phyloP scores from a whole-genome alignment of 2,797 vertebrate genomes.

The Notolabrus celidotus region DNA sequence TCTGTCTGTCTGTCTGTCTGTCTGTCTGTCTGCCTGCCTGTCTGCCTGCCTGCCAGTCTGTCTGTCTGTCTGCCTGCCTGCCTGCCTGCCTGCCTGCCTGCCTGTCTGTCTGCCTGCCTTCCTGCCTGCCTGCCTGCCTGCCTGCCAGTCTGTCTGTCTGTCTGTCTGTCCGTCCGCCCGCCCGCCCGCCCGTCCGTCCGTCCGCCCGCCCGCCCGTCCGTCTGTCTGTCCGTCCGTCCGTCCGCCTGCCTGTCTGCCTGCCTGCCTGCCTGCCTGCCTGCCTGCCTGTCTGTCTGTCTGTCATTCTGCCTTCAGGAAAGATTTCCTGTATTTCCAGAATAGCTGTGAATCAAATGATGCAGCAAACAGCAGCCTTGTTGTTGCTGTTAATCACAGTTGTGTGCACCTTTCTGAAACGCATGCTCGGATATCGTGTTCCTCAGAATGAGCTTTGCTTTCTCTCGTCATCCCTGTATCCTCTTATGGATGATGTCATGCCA shows the following conservation, averaged over 20 bases:
- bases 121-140: no score
- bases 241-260: no score
- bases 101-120: not conserved
- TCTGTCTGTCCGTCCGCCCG: constrained; percentile 3
- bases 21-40: constrained; percentile 1
- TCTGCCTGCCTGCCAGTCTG: not conserved
- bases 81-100: no score
- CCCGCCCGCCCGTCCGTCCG: no score
- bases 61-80: constrained; percentile 6
- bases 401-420: constrained; percentile 13
- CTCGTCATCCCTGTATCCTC: constrained; percentile 4
- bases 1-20: not conserved
- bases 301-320: constrained; percentile 5
- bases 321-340: not conserved
- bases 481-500: constrained; percentile 14
- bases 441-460: constrained; percentile 3
- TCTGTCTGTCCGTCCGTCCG: no score
- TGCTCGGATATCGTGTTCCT: constrained; percentile 1
- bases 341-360: constrained; percentile 4
- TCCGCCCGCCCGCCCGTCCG: no score
- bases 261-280: no score
- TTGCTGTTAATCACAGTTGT: constrained; percentile 12
- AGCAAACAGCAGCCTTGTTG: constrained; percentile 17
- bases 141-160: no score
- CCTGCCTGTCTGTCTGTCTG: not conserved